Percentiles rank a stretch among this genome's conserved stretches.
These are phyloP conservation scores for Pemphigus obesinymphae DNA, from an alignment of 1,140 invertebrate species.

Conservation along the genomic window DNA sequence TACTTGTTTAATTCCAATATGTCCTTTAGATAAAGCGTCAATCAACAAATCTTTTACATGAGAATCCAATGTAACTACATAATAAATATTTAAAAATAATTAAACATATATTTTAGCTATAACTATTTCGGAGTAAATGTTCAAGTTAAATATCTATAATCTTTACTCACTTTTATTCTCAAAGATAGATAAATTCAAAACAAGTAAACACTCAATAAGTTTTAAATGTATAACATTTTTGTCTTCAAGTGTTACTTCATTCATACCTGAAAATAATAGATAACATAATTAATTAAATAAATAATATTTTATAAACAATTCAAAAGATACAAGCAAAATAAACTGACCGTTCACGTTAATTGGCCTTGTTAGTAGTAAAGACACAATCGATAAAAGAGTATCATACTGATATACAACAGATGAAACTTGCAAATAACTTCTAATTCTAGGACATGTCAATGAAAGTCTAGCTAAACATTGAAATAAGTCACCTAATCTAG, in stretches of 20 bases:
- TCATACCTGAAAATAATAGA: constrained; percentile 11
- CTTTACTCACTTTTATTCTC: constrained; percentile 14
- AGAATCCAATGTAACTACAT: constrained; percentile 28
- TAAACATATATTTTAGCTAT: not conserved
- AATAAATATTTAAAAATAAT: constrained; percentile 6
- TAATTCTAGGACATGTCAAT: constrained; percentile 24
- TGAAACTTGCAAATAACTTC: constrained; percentile 38
- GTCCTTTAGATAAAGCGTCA: constrained; percentile 35
- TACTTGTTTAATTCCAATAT: constrained; percentile 42
- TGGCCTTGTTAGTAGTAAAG: constrained; percentile 24
- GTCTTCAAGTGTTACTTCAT: constrained; percentile 18
- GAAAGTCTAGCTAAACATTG: constrained; percentile 36
- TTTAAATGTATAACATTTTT: constrained; percentile 40
- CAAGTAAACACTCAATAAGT: constrained; percentile 29
- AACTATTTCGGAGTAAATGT: not conserved
- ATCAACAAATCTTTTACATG: constrained; percentile 40
- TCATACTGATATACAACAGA: constrained; percentile 31
- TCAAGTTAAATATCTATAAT: not conserved
- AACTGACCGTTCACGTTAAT: constrained; percentile 5
- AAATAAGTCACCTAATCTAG: constrained; percentile 33
- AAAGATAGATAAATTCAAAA: constrained; percentile 18
- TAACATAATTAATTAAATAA: not conserved
- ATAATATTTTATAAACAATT: not conserved
- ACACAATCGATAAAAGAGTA: constrained; percentile 28
- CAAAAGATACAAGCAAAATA: not conserved